Base-by-base conservation (phyloP, 2,113 vertebrate species). In the Picathartes gymnocephalus region DNA sequence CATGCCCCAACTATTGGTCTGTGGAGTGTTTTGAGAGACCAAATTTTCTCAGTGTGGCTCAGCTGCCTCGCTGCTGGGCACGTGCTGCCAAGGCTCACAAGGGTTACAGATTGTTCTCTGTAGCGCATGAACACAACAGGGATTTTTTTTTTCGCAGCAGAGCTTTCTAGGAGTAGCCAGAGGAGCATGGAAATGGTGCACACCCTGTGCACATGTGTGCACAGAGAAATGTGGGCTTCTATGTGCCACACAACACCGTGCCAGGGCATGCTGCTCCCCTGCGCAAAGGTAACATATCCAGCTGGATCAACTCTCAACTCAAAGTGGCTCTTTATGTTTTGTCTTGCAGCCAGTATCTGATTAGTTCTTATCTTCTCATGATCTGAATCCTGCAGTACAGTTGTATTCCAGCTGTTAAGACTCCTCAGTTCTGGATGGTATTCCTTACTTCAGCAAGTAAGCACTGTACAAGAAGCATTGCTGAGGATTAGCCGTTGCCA, bases 241-340 rank as follows among this genome's bases (percentile, higher is more conserved):
- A 13, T 27, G 39, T 40, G 61, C 45, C 39, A 17, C 2, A 3
- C 30, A 39, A 8, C 2, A 3, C 44, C 30, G 44, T 19, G 33
- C 57, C 71, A 42, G 35, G n/a, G 51, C 2, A 3, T 11, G 78
- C 57, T 64, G 62, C 64, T 86, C n/a, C 62, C 42, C 84, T 21
- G 4, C 1, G 1, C 0, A 0, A 74, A 58, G 33, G 40, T 11
- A 57, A 42, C 35, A 42, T 33, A 54, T 71, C 42, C 70, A 74
- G 33, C 48, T 44, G 70, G 64, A 78, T 45, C 47, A 45, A 13
- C 19, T 69, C n/a, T 58, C 79, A 68, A 6, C 14, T 74, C 66
- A 72, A 51, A 82, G 72, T 7, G 33, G n/a, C 22, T 72, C 42
- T 35, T 53, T 6, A 2, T 33, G 8, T 19, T 50, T 66, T 50